Conservation (phyloP, 2,113 vertebrate genomes). For the Gymnogyps californianus region DNA sequence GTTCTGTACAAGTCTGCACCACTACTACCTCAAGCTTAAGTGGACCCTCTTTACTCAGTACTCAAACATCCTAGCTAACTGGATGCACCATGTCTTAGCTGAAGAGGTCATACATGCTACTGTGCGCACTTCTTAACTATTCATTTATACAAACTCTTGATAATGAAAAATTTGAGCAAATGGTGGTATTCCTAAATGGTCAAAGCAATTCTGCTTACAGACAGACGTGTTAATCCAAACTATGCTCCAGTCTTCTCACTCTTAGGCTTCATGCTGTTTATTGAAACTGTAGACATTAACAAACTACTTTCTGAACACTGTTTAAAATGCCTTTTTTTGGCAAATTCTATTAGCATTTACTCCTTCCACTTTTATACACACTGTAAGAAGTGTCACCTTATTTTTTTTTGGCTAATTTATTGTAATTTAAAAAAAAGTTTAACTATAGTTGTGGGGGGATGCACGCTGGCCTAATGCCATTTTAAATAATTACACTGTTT, state of each 20-base stretch:
- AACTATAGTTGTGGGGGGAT: neutral
- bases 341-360: neutral
- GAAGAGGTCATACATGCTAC: neutral
- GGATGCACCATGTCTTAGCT: neutral
- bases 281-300: neutral
- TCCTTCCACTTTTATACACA: neutral
- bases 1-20: neutral
- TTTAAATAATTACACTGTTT: neutral
- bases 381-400: rapidly evolving
- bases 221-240: neutral
- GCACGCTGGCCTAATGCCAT: neutral
- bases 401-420: neutral
- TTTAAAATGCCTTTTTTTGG: neutral
- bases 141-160: neutral
- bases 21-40: neutral
- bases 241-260: neutral
- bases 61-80: neutral
- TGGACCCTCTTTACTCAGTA: neutral
- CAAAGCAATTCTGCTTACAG: neutral
- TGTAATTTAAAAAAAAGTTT: neutral
- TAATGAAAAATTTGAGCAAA: neutral
- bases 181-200: neutral
- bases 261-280: rapidly evolving
- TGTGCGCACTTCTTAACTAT: neutral
- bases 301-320: neutral